A percentile compares a stretch with the other conserved stretches of the same genome.
Evolutionary conservation across 2,113 vertebrate genomes (phyloP).

Genomic region (Sylvia atricapilla): DNA sequence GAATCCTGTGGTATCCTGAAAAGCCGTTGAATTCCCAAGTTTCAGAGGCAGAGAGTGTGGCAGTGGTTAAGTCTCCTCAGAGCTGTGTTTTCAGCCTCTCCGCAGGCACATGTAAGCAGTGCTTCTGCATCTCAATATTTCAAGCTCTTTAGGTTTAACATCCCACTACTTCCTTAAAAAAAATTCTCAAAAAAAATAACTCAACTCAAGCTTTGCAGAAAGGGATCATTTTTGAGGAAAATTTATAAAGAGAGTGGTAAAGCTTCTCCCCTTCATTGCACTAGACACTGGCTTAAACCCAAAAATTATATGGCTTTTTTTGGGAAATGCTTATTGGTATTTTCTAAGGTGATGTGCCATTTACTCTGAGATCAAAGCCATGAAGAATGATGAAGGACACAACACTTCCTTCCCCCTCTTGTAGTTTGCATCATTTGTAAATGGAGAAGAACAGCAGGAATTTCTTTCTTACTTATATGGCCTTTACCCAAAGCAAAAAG

Average conservation of each 20-base stretch:
- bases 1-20: neutral
- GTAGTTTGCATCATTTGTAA: neutral
- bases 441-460: neutral
- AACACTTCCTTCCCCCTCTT: neutral
- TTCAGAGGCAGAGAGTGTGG: neutral
- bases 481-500: neutral
- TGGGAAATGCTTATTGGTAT: neutral
- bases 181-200: neutral
- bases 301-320: neutral
- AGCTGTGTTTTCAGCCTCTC: neutral
- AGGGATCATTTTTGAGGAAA: neutral
- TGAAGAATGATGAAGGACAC: neutral
- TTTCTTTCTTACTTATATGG: neutral
- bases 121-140: neutral
- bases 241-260: neutral
- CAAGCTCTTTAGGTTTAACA: neutral
- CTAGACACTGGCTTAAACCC: neutral
- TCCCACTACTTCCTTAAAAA: neutral
- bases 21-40: neutral
- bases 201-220: neutral
- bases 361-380: neutral
- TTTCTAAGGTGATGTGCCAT: neutral
- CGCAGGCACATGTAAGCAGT: neutral
- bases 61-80: neutral
- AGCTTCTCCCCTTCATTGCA: neutral